Percentiles rank a stretch among this genome's conserved stretches.
Evolutionary conservation across 2,888 invertebrate genomes (phyloP).

Genomic region (Cartodere bifasciata): DNA sequence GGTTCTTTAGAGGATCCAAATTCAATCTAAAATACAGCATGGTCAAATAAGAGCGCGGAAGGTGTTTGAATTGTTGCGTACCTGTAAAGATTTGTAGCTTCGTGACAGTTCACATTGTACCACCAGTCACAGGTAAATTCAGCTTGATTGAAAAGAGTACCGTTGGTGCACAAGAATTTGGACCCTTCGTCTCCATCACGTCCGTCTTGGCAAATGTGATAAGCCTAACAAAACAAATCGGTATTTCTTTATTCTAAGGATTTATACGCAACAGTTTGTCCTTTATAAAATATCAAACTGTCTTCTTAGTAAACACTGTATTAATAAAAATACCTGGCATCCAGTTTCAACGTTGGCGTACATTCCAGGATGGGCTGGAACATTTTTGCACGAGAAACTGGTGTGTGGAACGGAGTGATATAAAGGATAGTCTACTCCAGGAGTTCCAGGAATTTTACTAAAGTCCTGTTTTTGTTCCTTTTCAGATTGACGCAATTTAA

Average conservation of each 20-base stretch:
- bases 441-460: slow-evolving; percentile 64
- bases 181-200: slow-evolving; percentile 75
- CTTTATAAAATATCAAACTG: not conserved
- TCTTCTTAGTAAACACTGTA: slow-evolving; percentile 1
- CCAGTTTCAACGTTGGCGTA: slow-evolving; percentile 84
- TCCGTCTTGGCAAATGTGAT: slow-evolving; percentile 79
- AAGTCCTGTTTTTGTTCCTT: slow-evolving; percentile 62
- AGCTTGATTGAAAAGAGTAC: slow-evolving; percentile 74
- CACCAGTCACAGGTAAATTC: slow-evolving; percentile 86
- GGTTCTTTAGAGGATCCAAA: slow-evolving; percentile 68
- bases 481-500: slow-evolving; percentile 33
- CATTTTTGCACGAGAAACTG: slow-evolving; percentile 63
- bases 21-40: slow-evolving; percentile 51
- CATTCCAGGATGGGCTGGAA: slow-evolving; percentile 74
- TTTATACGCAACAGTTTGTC: too few relatives aligned
- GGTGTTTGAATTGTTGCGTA: slow-evolving; percentile 28
- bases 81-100: slow-evolving; percentile 63
- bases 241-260: too few relatives aligned
- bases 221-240: slow-evolving; percentile 45
- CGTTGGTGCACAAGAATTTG: slow-evolving; percentile 73
- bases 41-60: not conserved
- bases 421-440: slow-evolving; percentile 73
- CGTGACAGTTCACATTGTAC: slow-evolving; percentile 78
- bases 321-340: slow-evolving; percentile 50
- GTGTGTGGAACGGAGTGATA: slow-evolving; percentile 68